Percentiles rank a stretch among this genome's conserved stretches.
Evolutionary conservation across 2,888 invertebrate genomes (phyloP).

Genomic region (Lithophane semibrunnea): DNA sequence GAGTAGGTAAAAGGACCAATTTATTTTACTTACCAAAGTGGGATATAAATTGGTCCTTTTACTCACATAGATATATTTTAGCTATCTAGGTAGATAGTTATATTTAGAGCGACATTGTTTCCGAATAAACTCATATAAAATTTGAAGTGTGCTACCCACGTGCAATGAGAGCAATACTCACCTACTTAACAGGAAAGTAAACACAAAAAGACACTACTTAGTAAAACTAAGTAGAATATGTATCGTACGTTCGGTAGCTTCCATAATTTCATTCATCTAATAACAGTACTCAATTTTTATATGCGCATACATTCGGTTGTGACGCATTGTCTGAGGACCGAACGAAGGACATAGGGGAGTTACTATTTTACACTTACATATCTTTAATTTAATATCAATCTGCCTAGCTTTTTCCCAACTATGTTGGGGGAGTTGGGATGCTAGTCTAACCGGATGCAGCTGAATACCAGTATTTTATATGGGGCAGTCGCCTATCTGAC

Average conservation of each 20-base stretch:
- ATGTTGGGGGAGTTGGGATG: too few species aligned
- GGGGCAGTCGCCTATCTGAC: too few species aligned
- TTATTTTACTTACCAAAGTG: not conserved
- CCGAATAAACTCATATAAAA: not conserved
- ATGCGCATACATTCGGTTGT: constrained; percentile 82
- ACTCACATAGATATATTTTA: too few species aligned
- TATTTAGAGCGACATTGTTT: not conserved
- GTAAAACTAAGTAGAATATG: constrained; percentile 68
- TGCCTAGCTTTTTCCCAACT: too few species aligned
- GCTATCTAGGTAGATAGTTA: not conserved
- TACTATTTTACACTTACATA: constrained; percentile 49
- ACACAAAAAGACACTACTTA: constrained; percentile 60
- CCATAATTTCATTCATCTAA: constrained; percentile 81
- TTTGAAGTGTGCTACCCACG: not conserved
- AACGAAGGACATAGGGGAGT: constrained; percentile 58
- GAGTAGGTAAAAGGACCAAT: not conserved
- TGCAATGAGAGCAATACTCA: constrained; percentile 27
- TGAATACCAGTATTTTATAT: too few species aligned
- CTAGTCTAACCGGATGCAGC: too few species aligned
- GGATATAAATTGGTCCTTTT: too few species aligned
- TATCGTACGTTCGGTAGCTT: constrained; percentile 69
- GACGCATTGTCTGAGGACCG: constrained; percentile 74
- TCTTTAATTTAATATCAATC: constrained; percentile 12
- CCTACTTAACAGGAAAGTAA: constrained; percentile 57
- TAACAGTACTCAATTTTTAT: constrained; percentile 81